These are phyloP conservation scores for Morbakka virulenta DNA, from an alignment of 30 jellyfish, hydroid and myxozoan species.

Conservation along the genomic window DNA sequence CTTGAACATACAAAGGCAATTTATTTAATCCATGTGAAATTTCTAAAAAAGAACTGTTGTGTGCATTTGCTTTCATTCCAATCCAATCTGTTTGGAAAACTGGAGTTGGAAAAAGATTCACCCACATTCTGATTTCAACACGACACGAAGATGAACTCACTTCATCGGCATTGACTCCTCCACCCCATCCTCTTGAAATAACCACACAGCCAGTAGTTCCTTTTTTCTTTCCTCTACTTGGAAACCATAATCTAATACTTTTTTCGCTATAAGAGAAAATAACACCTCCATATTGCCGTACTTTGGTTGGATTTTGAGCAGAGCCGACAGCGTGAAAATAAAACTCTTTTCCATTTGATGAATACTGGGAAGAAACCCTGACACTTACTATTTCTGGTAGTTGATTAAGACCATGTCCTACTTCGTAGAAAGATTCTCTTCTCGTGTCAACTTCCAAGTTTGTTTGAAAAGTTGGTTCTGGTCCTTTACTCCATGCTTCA, in stretches of 20 bases:
- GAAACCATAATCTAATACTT: conserved; percentile 76
- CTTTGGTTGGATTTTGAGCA: conserved; percentile 61
- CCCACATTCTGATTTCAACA: conserved; percentile 87
- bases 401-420: conserved; percentile 62
- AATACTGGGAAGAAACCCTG: conserved; percentile 46
- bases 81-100: conserved; percentile 84
- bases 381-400: conserved; percentile 91
- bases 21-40: conserved; percentile 54
- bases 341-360: conserved; percentile 11
- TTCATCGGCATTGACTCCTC: conserved; percentile 58
- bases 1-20: conserved; percentile 62
- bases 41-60: conserved; percentile 58
- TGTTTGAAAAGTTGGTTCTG: conserved; percentile 83
- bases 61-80: conserved; percentile 56
- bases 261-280: conserved; percentile 79
- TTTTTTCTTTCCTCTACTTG: conserved; percentile 33
- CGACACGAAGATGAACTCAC: conserved; percentile 67
- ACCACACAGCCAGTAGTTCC: conserved; percentile 65
- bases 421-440: conserved; percentile 34
- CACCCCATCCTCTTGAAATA: conserved; percentile 92
- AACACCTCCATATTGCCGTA: conserved; percentile 86
- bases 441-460: conserved; percentile 62
- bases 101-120: conserved; percentile 82
- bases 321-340: conserved; percentile 89
- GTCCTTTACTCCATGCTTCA: conserved; percentile 83